Evolutionary conservation across 1,140 invertebrate genomes (phyloP).

Genomic region (Achroia grisella): DNA sequence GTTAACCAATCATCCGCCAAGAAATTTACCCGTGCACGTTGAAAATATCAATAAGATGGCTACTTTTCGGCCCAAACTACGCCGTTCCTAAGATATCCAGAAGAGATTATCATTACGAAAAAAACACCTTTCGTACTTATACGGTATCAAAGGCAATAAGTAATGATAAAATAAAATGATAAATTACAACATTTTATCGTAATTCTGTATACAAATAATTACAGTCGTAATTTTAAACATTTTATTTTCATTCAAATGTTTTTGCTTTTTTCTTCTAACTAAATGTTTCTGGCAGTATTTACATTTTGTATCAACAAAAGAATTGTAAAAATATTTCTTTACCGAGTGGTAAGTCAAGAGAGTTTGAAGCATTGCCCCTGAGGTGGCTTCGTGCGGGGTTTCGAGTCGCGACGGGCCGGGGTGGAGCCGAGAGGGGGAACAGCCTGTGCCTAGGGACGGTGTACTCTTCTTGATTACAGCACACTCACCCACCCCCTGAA

Average conservation of each 20-base stretch:
- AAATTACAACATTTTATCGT: too few relatives aligned
- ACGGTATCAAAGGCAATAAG: too few relatives aligned
- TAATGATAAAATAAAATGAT: too few relatives aligned
- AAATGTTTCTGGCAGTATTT: slow-evolving; percentile 21
- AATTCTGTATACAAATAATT: too few relatives aligned
- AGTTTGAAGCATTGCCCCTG: slow-evolving; percentile 65
- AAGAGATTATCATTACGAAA: too few relatives aligned
- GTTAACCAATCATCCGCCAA: too few relatives aligned
- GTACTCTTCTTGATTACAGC: slow-evolving; percentile 74
- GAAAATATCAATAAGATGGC: too few relatives aligned
- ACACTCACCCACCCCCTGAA: slow-evolving; percentile 25
- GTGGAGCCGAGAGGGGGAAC: slow-evolving; percentile 18
- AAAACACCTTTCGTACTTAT: too few relatives aligned
- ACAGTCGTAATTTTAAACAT: too few relatives aligned
- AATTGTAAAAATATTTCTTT: slow-evolving; percentile 60
- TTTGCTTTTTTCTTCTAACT: slow-evolving; percentile 2
- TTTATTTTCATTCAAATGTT: neutral
- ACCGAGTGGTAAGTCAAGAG: slow-evolving; percentile 61
- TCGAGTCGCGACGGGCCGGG: slow-evolving; percentile 26
- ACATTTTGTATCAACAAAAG: slow-evolving; percentile 50
- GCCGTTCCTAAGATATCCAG: too few relatives aligned
- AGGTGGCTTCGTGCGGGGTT: slow-evolving; percentile 47
- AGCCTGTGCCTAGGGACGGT: slow-evolving; percentile 51
- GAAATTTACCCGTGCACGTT: too few relatives aligned
- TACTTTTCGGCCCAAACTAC: too few relatives aligned